A percentile compares a stretch with the other conserved stretches of the same genome.
phyloP scores from a whole-genome alignment of 1,140 invertebrate genomes.

The Vanessa atalanta region DNA sequence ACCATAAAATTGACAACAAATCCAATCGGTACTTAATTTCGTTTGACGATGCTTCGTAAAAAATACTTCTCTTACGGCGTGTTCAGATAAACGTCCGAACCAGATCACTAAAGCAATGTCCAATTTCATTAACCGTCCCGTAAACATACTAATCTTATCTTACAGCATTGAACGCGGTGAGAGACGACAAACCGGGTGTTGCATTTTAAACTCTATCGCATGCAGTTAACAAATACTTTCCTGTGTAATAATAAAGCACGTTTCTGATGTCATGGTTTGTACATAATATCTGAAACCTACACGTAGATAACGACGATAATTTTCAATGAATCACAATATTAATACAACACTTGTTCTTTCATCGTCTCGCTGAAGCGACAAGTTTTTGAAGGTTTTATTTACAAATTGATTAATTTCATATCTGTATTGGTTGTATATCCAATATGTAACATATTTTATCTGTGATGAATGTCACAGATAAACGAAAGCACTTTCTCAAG shows the following conservation, averaged over 20 bases:
- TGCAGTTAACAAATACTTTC: not conserved
- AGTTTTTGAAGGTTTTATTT: constrained; percentile 11
- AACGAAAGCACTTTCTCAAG: constrained; percentile 12
- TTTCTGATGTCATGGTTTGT: not conserved
- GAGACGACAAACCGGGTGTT: not conserved
- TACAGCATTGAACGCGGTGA: constrained; percentile 1
- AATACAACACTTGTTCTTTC: constrained; percentile 16
- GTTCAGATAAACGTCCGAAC: constrained; percentile 24
- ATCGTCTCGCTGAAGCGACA: not conserved
- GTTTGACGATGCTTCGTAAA: not conserved
- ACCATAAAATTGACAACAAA: not conserved
- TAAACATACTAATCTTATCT: constrained; percentile 50
- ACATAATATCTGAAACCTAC: constrained; percentile 16
- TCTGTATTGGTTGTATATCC: constrained; percentile 14
- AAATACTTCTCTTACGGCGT: not conserved
- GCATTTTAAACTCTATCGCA: not conserved
- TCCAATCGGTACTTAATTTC: not conserved
- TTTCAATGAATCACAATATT: constrained; percentile 40
- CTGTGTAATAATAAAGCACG: not conserved
- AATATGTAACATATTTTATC: constrained; percentile 13
- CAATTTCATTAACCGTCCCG: constrained; percentile 45
- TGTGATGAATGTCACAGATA: constrained; percentile 26
- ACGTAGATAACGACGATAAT: constrained; percentile 27
- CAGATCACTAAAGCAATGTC: constrained; percentile 34
- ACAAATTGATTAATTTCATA: constrained; percentile 14